Evolutionary conservation across 2,113 vertebrate species (phyloP).

Genomic region (Oenanthe oenanthe): DNA sequence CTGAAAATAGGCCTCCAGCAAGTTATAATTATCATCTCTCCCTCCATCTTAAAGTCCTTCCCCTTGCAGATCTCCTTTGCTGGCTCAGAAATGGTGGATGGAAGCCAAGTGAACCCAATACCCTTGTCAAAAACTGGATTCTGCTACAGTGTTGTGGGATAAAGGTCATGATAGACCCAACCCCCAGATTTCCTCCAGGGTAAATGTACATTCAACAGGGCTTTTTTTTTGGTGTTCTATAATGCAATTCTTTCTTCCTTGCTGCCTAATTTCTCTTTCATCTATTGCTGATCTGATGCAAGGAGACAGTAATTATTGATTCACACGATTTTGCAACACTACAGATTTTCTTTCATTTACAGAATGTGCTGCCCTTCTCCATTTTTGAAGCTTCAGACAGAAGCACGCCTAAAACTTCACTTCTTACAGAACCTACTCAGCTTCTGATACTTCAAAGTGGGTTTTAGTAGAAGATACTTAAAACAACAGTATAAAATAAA

Average conservation of each 20-base stretch:
- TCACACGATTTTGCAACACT: not conserved
- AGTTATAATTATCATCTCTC: constrained; percentile 2
- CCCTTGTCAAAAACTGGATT: not conserved
- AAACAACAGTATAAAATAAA: not conserved
- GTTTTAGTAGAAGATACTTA: not conserved
- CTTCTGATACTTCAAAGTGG: not conserved
- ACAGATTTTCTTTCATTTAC: not conserved
- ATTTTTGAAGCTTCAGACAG: not conserved
- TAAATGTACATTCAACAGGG: not conserved
- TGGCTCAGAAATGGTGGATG: constrained; percentile 6
- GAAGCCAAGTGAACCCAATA: not conserved
- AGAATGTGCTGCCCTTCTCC: not conserved
- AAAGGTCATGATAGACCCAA: not conserved
- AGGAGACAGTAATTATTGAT: constrained; percentile 20
- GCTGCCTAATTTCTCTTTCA: constrained; percentile 24
- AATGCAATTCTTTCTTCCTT: not conserved
- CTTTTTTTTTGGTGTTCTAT: not conserved
- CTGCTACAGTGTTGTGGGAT: not conserved
- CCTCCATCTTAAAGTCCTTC: not conserved
- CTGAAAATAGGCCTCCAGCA: constrained; percentile 33
- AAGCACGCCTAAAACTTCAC: not conserved
- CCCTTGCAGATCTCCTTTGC: not conserved
- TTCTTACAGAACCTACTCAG: not conserved
- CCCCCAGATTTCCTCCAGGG: not conserved
- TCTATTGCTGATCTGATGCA: not conserved